Evolutionary conservation across 1,140 invertebrate genomes (phyloP).

Genomic region (Papilio machaon): DNA sequence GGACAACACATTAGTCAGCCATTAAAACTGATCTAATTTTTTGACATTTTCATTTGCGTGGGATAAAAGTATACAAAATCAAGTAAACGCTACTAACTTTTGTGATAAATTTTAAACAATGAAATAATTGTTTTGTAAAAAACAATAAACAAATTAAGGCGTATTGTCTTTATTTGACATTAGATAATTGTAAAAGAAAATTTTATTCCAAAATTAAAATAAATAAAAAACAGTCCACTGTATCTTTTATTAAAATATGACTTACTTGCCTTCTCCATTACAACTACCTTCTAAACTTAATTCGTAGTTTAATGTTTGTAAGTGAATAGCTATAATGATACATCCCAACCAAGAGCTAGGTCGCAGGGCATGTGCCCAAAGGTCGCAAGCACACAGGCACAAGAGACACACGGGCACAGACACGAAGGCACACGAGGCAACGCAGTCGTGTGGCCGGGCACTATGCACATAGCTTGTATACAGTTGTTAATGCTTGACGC

Average conservation of each 20-base stretch:
- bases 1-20: not conserved
- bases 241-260: not conserved
- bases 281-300: not conserved
- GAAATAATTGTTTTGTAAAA: not conserved
- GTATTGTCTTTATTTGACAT: too few relatives aligned
- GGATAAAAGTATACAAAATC: not conserved
- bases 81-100: not conserved
- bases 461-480: slow-evolving; percentile 1
- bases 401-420: slow-evolving; percentile 19
- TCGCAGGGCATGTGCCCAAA: slow-evolving; percentile 64
- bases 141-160: not conserved
- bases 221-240: not conserved
- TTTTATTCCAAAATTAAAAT: not conserved
- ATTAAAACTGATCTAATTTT: not conserved
- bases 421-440: slow-evolving; percentile 28
- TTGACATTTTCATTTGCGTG: not conserved
- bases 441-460: slow-evolving; percentile 28
- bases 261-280: slow-evolving; percentile 29
- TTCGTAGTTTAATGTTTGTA: slow-evolving; percentile 34
- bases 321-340: slow-evolving; percentile 69
- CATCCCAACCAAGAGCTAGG: slow-evolving; percentile 62
- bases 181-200: too few relatives aligned
- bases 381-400: slow-evolving; percentile 57
- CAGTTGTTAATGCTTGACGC: slow-evolving; percentile 13
- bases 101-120: not conserved